Evolutionary conservation across 2,797 vertebrate genomes (phyloP), one percentile per base, ranked within the genome.

Genomic region (Gymnoscopelus microlampas): DNA sequence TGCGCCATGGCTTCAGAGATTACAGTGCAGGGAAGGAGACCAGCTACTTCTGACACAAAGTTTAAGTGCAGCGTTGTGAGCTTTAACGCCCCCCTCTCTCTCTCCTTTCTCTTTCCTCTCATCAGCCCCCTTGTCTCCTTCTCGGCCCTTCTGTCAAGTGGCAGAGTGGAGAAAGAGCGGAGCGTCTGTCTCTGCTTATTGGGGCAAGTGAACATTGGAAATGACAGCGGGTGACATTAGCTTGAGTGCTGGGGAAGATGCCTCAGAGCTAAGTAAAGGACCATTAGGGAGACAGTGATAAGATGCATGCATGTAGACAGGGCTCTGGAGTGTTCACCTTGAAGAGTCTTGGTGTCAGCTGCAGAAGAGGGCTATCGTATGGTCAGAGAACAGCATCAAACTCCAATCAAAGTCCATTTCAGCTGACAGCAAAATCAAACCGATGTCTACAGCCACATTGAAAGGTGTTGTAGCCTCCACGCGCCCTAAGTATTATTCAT

Each of bases 161-260:
- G 77, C 69, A 73, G 63, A 54, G 70, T 73, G 72, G 66, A 82
- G 71, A 88, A 78, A 79, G 72, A 85, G 74, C 78, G 53, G 19
- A 85, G 82, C 19, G 70, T 77, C 85, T 68, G 78, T 65, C 76
- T 84, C 77, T 88, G 89, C 84, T 91, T 87, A 91, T 82, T 89
- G 87, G 84, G 78, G 88, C 88, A 89, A 87, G 88, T 87, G 87
- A 89, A 90, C 87, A 92, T 92, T 81, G 86, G 84, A 92, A 89
- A 91, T 92, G 91, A 92, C 88, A 92, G 90, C 79, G 83, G 84
- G 78, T 83, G 83, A 88, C 74, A 83, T 74, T 85, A 84, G 82
- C 79, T 84, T 84, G 82, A 90, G 87, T 87, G 83, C 78, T 78
- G 62, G 66, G 76, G 82, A 89, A 85, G 87, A 89, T 85, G 85